A percentile compares a stretch with the other conserved stretches of the same genome.
phyloP scores from a whole-genome alignment of 2,888 invertebrate genomes.

The Phania funesta region DNA sequence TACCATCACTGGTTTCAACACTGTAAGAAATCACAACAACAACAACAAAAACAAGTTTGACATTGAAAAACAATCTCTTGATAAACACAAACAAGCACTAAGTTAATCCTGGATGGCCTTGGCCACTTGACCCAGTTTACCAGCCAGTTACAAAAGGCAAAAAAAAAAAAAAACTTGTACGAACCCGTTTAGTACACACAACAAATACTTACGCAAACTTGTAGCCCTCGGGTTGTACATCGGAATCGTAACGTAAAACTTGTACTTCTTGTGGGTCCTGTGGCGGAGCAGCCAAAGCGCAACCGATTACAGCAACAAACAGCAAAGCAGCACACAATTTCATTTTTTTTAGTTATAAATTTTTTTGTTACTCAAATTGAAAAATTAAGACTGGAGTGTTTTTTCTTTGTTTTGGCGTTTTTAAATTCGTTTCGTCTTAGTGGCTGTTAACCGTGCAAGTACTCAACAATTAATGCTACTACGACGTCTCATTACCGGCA shows the following conservation, averaged over 20 bases:
- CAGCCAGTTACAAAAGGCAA: slow-evolving; percentile 6
- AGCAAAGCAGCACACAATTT: slow-evolving; percentile 72
- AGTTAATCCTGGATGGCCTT: slow-evolving; percentile 57
- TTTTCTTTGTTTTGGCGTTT: background rate
- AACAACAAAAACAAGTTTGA: slow-evolving; percentile 40
- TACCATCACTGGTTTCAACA: slow-evolving; percentile 85
- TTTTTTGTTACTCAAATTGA: slow-evolving; percentile 17
- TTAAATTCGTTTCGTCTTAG: slow-evolving; percentile 9
- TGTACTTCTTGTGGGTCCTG: slow-evolving; percentile 82
- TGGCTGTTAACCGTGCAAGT: slow-evolving; percentile 65
- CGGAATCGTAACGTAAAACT: slow-evolving; percentile 83
- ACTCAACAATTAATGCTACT: slow-evolving; percentile 74
- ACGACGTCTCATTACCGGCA: slow-evolving; percentile 68
- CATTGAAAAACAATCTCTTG: slow-evolving; percentile 53
- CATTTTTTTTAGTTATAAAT: slow-evolving; percentile 69
- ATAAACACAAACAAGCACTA: background rate
- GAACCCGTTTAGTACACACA: background rate
- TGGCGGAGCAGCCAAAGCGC: slow-evolving; percentile 75
- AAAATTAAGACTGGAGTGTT: background rate
- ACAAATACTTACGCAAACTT: slow-evolving; percentile 75
- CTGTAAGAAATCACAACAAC: slow-evolving; percentile 76
- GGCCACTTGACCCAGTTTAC: slow-evolving; percentile 66
- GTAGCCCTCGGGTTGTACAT: slow-evolving; percentile 80
- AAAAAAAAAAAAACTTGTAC: slow-evolving; percentile 25
- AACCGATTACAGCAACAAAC: slow-evolving; percentile 73